Conservation (phyloP, 2,113 vertebrate species). For the Solea solea region DNA sequence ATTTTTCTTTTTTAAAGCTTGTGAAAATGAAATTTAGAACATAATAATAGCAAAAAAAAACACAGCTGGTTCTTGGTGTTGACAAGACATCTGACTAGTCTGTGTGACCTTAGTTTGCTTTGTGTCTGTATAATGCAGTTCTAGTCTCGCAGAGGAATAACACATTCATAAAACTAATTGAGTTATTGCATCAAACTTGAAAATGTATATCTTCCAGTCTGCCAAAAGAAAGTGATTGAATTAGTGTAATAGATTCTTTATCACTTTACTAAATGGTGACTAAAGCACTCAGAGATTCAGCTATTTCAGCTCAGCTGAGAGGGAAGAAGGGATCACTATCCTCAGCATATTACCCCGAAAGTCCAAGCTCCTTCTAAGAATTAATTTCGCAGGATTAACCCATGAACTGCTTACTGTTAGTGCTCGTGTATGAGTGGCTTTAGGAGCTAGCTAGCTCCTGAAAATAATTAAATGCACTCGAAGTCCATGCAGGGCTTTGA, state of each 20-base stretch:
- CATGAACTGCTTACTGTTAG: conserved; percentile 44
- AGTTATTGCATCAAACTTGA: conserved; percentile 16
- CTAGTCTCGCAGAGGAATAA: conserved; percentile 2
- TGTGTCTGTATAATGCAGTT: conserved; percentile 17
- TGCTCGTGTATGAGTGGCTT: conserved; percentile 30
- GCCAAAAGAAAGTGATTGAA: not conserved
- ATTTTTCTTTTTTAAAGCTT: not conserved
- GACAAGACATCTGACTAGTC: not conserved
- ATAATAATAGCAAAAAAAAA: not conserved
- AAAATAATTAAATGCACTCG: conserved; percentile 32
- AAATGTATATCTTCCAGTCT: not conserved
- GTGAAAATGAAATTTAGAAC: conserved; percentile 1
- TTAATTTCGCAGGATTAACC: conserved; percentile 56
- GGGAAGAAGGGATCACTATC: conserved; percentile 30
- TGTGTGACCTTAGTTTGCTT: conserved; percentile 2
- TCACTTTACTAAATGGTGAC: conserved; percentile 19
- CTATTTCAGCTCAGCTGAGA: conserved; percentile 5
- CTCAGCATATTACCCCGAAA: conserved; percentile 42
- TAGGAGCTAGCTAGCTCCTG: conserved; percentile 23
- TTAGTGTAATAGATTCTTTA: conserved; percentile 1
- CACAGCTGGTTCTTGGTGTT: not conserved
- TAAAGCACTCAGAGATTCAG: not conserved
- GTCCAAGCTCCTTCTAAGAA: conserved; percentile 62
- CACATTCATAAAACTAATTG: not conserved
- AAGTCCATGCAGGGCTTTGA: not conserved